These are phyloP conservation scores for Elephantulus edwardii DNA, from an alignment of 2,113 vertebrate genomes.

Conservation along the genomic window DNA sequence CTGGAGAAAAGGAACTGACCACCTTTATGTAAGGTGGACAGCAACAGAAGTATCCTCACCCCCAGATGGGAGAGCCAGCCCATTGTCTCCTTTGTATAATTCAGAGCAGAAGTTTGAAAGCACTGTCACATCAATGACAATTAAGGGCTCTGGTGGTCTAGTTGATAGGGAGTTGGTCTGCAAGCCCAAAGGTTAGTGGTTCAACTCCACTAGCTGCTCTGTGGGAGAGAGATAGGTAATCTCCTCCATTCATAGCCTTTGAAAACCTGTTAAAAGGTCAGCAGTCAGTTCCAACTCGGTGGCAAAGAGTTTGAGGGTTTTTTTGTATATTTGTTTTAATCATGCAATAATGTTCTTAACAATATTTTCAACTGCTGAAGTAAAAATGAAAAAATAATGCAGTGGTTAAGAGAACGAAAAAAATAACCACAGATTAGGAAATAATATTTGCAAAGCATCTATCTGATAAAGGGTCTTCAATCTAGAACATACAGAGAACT, in stretches of 20 bases:
- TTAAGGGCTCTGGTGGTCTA: too few relatives aligned
- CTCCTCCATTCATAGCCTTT: too few relatives aligned
- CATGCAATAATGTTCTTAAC: background rate
- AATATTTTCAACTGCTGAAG: constrained; percentile 16
- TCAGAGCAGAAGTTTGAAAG: background rate
- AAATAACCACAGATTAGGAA: background rate
- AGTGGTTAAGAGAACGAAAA: background rate
- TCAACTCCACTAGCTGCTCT: too few relatives aligned
- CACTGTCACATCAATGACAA: background rate
- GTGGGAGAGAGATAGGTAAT: too few relatives aligned
- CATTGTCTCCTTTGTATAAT: constrained; percentile 1
- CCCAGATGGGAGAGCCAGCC: background rate
- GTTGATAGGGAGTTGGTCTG: too few relatives aligned
- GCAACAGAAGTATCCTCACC: background rate
- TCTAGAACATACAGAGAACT: background rate
- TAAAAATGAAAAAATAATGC: constrained; percentile 44
- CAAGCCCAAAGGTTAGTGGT: too few relatives aligned
- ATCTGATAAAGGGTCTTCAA: constrained; percentile 9
- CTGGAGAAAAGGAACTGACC: background rate
- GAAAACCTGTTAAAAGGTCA: too few relatives aligned
- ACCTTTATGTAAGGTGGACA: background rate
- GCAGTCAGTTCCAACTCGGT: too few relatives aligned
- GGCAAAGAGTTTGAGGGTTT: too few relatives aligned
- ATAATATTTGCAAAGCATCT: constrained; percentile 16
- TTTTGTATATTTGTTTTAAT: too few relatives aligned